A percentile compares a stretch with the other conserved stretches of the same genome.
Evolutionary conservation across 2,888 invertebrate genomes (phyloP).

Genomic region (Sesamia inferens): DNA sequence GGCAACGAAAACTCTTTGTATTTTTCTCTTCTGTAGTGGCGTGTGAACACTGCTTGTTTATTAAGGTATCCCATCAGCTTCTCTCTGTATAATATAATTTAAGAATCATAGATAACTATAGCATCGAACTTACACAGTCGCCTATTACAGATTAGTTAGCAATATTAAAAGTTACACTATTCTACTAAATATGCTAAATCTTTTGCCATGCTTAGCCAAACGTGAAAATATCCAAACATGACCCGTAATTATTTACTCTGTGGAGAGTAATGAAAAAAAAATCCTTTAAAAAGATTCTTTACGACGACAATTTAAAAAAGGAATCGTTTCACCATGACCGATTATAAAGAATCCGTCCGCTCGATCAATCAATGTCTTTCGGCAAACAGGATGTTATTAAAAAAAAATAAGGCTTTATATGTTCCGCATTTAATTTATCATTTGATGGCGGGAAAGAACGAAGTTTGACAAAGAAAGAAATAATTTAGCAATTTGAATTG

Average conservation of each 20-base stretch:
- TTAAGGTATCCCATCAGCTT: no score
- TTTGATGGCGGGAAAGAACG: slow-evolving; percentile 9
- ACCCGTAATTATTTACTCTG: slow-evolving; percentile 35
- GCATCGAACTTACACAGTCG: no score
- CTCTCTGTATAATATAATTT: no score
- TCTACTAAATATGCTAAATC: no score
- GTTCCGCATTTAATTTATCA: slow-evolving; percentile 48
- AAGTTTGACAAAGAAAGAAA: slow-evolving; percentile 38
- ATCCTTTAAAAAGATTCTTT: slow-evolving; percentile 35
- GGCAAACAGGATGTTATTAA: slow-evolving; percentile 56
- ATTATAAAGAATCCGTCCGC: slow-evolving; percentile 60
- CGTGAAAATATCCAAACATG: slow-evolving; percentile 6
- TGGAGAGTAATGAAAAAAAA: slow-evolving; percentile 41
- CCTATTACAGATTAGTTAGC: no score
- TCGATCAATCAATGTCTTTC: slow-evolving; percentile 66
- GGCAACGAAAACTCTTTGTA: neutral
- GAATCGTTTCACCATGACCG: slow-evolving; percentile 60
- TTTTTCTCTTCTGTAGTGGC: neutral
- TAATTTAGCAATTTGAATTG: slow-evolving; percentile 19
- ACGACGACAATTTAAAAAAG: slow-evolving; percentile 53
- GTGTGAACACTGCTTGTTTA: neutral
- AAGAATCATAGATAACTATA: no score
- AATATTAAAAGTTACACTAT: no score
- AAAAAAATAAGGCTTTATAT: slow-evolving; percentile 44
- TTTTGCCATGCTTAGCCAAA: neutral